These are phyloP conservation scores for Corapipo altera DNA, from an alignment of 2,113 vertebrate genomes.

Conservation along the genomic window DNA sequence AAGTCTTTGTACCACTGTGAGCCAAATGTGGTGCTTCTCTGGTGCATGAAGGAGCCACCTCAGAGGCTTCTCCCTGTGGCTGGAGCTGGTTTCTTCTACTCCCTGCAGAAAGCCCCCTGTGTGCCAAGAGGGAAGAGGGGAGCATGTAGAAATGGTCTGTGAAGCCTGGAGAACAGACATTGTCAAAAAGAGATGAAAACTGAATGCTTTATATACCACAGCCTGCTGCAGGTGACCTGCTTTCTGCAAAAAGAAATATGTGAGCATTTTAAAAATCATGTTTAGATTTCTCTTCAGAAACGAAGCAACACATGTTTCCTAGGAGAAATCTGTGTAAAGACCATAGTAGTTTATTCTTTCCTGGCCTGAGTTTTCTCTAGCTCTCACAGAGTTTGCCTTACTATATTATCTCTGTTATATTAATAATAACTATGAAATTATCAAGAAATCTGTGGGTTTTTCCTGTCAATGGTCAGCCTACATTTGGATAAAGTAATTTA, in stretches of 20 bases:
- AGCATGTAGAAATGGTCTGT: neutral
- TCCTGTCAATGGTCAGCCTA: neutral
- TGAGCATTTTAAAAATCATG: neutral
- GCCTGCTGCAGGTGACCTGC: neutral
- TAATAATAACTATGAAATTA: neutral
- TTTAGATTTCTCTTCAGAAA: neutral
- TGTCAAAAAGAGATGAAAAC: neutral
- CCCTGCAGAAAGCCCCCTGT: neutral
- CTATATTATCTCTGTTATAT: neutral
- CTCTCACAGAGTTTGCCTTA: neutral
- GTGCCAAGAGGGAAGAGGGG: neutral
- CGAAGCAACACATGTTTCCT: accelerated
- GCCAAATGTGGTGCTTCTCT: neutral
- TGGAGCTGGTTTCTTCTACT: neutral
- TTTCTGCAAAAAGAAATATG: neutral
- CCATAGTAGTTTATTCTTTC: neutral
- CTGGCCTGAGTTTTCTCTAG: neutral
- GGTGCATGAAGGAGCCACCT: neutral
- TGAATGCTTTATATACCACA: neutral
- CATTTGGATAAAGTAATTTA: neutral
- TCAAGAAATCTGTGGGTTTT: neutral
- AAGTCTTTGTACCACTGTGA: neutral
- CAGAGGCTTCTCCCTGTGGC: neutral
- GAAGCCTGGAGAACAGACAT: neutral
- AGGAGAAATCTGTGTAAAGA: neutral